These are phyloP conservation scores for Drosophila fungiperda DNA, from an alignment of 2,888 invertebrate genomes.

Conservation along the genomic window DNA sequence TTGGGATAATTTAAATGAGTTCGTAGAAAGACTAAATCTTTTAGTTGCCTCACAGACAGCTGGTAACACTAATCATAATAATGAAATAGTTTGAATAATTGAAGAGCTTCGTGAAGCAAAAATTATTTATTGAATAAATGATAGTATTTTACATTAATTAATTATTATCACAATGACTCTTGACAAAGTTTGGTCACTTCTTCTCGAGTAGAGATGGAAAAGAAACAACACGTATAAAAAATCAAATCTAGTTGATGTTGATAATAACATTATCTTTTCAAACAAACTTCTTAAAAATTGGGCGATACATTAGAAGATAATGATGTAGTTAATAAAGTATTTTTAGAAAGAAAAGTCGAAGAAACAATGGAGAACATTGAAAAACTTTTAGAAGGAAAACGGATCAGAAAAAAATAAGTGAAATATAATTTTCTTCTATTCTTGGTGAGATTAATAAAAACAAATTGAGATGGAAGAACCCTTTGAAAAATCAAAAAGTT, in stretches of 20 bases:
- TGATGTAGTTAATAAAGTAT: neutral
- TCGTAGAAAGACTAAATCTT: conserved; percentile 72
- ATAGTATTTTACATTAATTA: neutral
- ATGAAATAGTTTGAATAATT: conserved; percentile 40
- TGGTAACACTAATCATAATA: conserved; percentile 37
- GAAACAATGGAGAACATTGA: neutral
- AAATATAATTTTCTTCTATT: too few relatives aligned
- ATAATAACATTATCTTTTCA: neutral
- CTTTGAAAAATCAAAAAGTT: too few relatives aligned
- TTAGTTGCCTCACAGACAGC: conserved; percentile 31
- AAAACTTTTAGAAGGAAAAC: neutral
- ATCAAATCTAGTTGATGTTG: neutral
- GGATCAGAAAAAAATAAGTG: too few relatives aligned
- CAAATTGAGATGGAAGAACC: too few relatives aligned
- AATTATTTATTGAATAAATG: conserved; percentile 6
- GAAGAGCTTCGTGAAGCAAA: conserved; percentile 34
- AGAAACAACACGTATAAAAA: too few relatives aligned
- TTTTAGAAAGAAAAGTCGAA: neutral
- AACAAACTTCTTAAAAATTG: neutral
- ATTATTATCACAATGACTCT: too few relatives aligned
- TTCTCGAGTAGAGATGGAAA: too few relatives aligned
- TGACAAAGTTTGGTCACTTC: too few relatives aligned
- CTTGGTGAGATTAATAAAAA: too few relatives aligned
- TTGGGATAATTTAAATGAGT: conserved; percentile 74
- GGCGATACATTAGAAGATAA: neutral